Base-by-base conservation (phyloP, 2,888 invertebrate genomes). In the Endomychus coccineus region DNA sequence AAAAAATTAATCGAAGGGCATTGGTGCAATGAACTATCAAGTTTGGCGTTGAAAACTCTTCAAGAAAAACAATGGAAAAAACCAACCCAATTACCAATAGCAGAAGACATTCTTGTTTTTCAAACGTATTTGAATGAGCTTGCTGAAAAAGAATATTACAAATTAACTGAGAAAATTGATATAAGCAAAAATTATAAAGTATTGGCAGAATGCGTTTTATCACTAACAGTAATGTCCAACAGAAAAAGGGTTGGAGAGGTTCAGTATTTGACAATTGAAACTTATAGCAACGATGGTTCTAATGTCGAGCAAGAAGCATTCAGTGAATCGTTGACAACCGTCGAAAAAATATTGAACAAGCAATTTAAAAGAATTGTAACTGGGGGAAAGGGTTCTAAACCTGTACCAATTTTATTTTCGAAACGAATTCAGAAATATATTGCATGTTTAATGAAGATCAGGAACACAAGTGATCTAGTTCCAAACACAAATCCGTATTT, bases 1-100 rank as follows among this genome's bases (percentile, higher is more conserved):
- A 44, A 39, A 31, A 44, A 43, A 17, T 16, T 42, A 16, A 39
- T 54, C 21, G 39, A 34, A 11, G 37, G 30, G 6, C 51, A 52
- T 31, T 54, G 52, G 54, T 49, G 46, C 29, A 49, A 35, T 16
- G 50, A 54, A 34, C 14, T 54, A 13, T 47, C 49, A 1, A 52
- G 51, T 39, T 33, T 54, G 27, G 54, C 52, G 2, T 32, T 44
- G 11, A 52, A 54, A 36, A 33, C 17, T 21, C 32, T 52, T 5
- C 47, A 49, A 16, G 50, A 52, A 27, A 45, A 31, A 31, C 39
- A 45, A 9, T 45, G 45, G 42, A 34, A 45, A 27, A 52, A 42
- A 30, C 45, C 49, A 6, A 22, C 24, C 14, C 13, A 34, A 19
- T 30, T 53, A 27, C 53, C 49, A 9, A 28, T 50, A 15, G 41